Evolutionary conservation across 1,140 invertebrate species (phyloP), one percentile per base, ranked within the genome.

Genomic region (Camponotus vicinus): DNA sequence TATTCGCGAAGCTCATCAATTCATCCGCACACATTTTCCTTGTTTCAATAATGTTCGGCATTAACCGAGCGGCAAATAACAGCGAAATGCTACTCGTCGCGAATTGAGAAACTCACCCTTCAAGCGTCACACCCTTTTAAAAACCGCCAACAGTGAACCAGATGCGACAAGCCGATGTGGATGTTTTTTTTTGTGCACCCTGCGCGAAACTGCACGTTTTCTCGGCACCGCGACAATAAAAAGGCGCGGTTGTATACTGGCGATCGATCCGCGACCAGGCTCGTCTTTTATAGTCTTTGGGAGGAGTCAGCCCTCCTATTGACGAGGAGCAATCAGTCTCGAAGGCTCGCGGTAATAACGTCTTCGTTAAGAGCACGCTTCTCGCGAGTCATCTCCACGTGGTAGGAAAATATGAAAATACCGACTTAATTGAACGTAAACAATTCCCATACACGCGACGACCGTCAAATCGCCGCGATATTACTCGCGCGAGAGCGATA

Each of bases 361-460:
- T 83, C 79, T 83, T 83, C 69, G 79, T 83, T 75, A 83, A 73
- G 61, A 83, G 79, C 40, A 55, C 79, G 79, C 15, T 83, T 83
- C 49, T 52, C 15, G 3, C 49, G 79, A 73, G 27, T 63, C 79
- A 61, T 73, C 55, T 52, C 21, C 34, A 13, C 63, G 34, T n/a
- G n/a, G 15, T 11, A 80, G 66, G 34, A 61, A 75, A 83, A 75
- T 27, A 27, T 83, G 79, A 83, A 83, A 75, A 83, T 73, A 57
- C 52, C 42, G 6, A 27, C 37, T 73, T 45, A 55, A 73, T 73
- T 73, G 27, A 73, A 61, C 79, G 69, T 40, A 61, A 63, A 75
- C 69, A 75, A 75, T 83, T 27, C 69, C 69, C 67, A 57, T 61
- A 18, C 49, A 73, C 55, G 52, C 18, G 61, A 83, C 55, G 55